phyloP scores from a whole-genome alignment of 2,888 invertebrate genomes.

The Synanthedon formicaeformis region DNA sequence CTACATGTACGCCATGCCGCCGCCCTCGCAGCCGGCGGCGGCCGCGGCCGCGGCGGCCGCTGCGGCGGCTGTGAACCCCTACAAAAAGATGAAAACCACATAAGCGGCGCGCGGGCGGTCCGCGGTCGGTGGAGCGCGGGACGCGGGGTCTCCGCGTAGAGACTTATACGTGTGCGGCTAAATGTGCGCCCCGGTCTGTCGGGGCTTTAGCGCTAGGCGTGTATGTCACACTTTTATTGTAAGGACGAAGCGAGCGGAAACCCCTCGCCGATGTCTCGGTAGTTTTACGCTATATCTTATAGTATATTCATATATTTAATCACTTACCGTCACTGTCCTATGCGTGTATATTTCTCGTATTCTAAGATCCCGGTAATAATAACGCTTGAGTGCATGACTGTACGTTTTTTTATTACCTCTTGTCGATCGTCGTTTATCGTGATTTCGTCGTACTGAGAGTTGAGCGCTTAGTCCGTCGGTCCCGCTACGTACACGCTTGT shows the following conservation, averaged over 20 bases:
- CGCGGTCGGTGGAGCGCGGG: conserved; percentile 57
- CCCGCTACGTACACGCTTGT: conserved; percentile 70
- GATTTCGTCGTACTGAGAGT: conserved; percentile 65
- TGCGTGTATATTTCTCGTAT: conserved; percentile 70
- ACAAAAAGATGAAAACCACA: conserved; percentile 92
- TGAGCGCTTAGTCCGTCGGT: conserved; percentile 65
- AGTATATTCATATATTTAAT: conserved; percentile 57
- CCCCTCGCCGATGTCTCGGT: conserved; percentile 63
- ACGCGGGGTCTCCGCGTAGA: conserved; percentile 66
- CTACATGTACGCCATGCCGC: conserved; percentile 66
- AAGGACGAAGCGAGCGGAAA: conserved; percentile 61
- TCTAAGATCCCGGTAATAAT: conserved; percentile 85
- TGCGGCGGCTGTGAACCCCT: conserved; percentile 77
- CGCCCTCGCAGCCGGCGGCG: conserved; percentile 51
- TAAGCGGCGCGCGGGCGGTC: conserved; percentile 51
- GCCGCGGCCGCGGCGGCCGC: conserved; percentile 51
- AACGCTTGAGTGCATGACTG: conserved; percentile 90
- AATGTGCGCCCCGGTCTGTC: conserved; percentile 60
- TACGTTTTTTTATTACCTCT: conserved; percentile 78
- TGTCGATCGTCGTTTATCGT: conserved; percentile 63
- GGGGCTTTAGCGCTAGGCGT: conserved; percentile 65
- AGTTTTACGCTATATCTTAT: conserved; percentile 64
- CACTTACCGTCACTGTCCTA: conserved; percentile 64
- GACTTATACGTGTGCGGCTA: conserved; percentile 60
- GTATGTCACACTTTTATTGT: conserved; percentile 68